phyloP scores from a whole-genome alignment of 2,113 vertebrate genomes.

The Euleptes europaea region DNA sequence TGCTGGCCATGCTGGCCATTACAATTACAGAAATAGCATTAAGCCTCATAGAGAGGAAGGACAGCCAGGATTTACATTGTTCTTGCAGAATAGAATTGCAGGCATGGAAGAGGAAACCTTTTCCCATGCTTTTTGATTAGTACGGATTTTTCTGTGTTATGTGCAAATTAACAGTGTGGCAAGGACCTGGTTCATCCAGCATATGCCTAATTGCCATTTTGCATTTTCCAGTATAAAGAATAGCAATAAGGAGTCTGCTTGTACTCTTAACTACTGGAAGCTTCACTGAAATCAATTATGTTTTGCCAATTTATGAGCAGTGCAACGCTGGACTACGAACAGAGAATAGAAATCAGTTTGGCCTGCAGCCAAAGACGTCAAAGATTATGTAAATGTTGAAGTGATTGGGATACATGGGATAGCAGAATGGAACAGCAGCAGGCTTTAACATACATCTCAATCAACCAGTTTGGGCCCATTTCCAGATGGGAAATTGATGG shows the following conservation, averaged over 20 bases:
- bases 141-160: background rate
- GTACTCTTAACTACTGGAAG: accelerated
- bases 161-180: background rate
- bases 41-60: background rate
- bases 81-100: background rate
- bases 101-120: background rate
- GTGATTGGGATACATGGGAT: background rate
- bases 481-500: background rate
- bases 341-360: background rate
- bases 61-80: background rate
- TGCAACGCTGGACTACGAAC: background rate
- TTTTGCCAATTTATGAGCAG: slow-evolving; percentile 4
- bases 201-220: background rate
- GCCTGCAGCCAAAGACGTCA: background rate
- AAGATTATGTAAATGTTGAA: background rate
- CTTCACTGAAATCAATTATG: background rate
- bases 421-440: background rate
- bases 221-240: background rate
- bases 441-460: background rate
- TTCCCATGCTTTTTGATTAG: slow-evolving; percentile 2
- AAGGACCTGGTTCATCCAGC: background rate
- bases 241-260: slow-evolving; percentile 18
- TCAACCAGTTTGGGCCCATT: background rate
- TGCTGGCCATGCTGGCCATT: slow-evolving; percentile 6
- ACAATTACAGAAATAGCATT: slow-evolving; percentile 29